Percentiles rank a stretch among this genome's conserved stretches.
Conservation (phyloP, 2,113 vertebrate genomes). For the Dromiciops gliroides region DNA sequence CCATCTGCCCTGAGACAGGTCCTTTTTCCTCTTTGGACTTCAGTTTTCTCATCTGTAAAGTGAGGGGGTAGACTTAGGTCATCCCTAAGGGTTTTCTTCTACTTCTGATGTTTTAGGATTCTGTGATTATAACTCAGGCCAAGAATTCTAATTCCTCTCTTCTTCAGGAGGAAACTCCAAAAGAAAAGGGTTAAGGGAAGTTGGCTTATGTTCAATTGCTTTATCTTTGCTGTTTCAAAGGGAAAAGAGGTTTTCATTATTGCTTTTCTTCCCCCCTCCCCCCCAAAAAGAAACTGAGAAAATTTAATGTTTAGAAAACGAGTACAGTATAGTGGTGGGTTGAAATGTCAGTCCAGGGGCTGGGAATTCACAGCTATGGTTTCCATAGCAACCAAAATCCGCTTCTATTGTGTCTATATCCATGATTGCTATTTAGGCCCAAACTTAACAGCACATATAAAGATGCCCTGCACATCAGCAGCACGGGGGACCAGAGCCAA, state of each 20-base stretch:
- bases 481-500: neutral
- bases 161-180: neutral
- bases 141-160: neutral
- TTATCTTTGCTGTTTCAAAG: neutral
- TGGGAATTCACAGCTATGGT: conserved; percentile 29
- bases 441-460: accelerated
- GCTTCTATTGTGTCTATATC: neutral
- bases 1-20: neutral
- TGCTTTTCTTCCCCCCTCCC: neutral
- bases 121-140: neutral
- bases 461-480: neutral
- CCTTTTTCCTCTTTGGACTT: neutral
- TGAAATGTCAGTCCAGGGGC: conserved; percentile 23
- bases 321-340: conserved; percentile 24
- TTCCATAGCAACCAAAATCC: neutral
- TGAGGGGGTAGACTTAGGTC: neutral
- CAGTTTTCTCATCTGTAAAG: neutral
- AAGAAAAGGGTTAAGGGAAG: neutral
- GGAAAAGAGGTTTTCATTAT: neutral
- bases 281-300: neutral
- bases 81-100: neutral
- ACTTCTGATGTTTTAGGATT: neutral
- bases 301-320: conserved; percentile 55
- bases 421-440: conserved; percentile 10
- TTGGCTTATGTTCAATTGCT: neutral